These are phyloP conservation scores for Styela clava DNA, from an alignment of 23 tunicate genomes.

Conservation along the genomic window DNA sequence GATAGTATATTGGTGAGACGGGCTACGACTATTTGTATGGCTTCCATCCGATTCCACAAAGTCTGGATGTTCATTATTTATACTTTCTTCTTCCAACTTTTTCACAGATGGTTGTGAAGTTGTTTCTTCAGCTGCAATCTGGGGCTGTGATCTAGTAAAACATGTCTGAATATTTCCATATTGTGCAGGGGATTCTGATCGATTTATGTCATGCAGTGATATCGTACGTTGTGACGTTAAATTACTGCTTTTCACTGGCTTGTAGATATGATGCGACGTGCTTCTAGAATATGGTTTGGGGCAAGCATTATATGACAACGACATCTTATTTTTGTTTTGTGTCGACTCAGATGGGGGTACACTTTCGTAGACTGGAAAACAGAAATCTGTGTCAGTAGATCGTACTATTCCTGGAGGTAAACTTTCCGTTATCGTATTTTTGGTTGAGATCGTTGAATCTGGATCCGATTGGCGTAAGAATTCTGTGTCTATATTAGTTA, in stretches of 20 bases:
- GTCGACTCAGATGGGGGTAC: background rate
- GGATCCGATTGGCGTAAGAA: background rate
- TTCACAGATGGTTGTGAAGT: too few relatives aligned
- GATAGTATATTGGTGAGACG: background rate
- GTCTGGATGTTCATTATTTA: background rate
- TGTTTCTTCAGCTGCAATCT: too few relatives aligned
- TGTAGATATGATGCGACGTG: background rate
- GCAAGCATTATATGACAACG: constrained; percentile 1
- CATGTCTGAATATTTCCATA: background rate
- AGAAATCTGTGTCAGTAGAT: background rate
- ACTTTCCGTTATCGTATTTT: too few relatives aligned
- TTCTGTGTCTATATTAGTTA: background rate
- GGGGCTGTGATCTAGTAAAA: too few relatives aligned
- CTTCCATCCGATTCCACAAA: background rate
- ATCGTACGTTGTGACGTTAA: background rate
- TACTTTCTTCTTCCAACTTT: too few relatives aligned
- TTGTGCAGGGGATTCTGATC: background rate
- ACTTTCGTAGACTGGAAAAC: background rate
- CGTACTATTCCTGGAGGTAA: background rate
- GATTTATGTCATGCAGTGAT: background rate
- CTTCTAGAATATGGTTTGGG: constrained; percentile 1
- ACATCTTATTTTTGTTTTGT: background rate
- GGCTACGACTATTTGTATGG: background rate
- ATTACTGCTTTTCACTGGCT: background rate
- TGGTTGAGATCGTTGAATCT: background rate